Evolutionary conservation across 2,113 vertebrate species (phyloP).

Genomic region (Pseudopodoces humilis): DNA sequence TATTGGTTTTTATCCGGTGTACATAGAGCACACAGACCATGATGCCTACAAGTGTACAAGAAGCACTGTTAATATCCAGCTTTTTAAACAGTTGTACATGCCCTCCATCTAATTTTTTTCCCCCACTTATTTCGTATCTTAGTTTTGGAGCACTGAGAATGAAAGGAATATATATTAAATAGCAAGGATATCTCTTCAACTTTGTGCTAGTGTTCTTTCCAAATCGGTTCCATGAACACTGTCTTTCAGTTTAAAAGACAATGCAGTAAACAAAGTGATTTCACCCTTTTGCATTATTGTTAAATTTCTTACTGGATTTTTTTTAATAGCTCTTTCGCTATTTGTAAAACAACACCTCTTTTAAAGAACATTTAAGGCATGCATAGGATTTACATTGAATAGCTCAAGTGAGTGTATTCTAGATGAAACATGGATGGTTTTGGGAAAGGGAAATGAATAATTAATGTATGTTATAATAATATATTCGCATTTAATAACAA

Average conservation of each 20-base stretch:
- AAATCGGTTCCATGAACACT: background rate
- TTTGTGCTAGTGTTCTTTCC: background rate
- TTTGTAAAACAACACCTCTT: background rate
- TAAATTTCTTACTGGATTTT: background rate
- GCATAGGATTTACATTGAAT: background rate
- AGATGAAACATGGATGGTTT: background rate
- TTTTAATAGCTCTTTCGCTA: background rate
- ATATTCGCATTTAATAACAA: slow-evolving; percentile 23
- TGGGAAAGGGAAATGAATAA: background rate
- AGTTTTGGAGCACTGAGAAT: background rate
- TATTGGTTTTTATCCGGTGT: background rate
- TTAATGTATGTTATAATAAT: slow-evolving; percentile 2
- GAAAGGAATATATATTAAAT: background rate
- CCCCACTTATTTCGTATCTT: background rate
- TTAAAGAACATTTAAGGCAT: background rate
- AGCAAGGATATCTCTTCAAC: background rate
- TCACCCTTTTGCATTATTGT: background rate
- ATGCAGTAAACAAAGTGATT: background rate
- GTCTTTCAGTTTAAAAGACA: background rate
- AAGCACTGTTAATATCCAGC: background rate
- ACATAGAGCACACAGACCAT: background rate
- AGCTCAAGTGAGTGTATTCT: background rate
- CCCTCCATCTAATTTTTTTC: background rate
- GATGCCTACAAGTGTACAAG: background rate
- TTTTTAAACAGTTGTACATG: background rate